Base-by-base conservation (phyloP, 2,113 vertebrate genomes). In the Muntiacus muntjak region DNA sequence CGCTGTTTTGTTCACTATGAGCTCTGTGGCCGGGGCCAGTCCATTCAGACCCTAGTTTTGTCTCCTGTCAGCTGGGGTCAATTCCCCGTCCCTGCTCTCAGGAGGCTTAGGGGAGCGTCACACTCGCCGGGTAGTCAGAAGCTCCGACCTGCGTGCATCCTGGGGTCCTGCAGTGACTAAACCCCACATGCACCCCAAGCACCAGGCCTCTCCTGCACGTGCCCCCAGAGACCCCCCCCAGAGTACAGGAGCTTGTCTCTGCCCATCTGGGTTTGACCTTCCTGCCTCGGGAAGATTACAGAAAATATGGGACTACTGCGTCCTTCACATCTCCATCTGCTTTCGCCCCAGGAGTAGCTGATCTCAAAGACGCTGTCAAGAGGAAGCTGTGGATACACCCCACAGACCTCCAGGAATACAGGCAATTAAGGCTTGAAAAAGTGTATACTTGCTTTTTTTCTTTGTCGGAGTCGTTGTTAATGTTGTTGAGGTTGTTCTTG, bases 391-490 rank as follows among this genome's bases (percentile, higher is more conserved):
- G 71, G 1, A 10, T 23, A 13, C 71, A 7, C n/a, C 1, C 67
- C 62, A 7, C 30, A 36, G 19, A 71, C 67, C 64, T 64, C 62
- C 30, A 8, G 62, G 62, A n/a, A 64, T 0, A n/a, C 47, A 1
- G 19, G 47, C 19, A 13, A 2, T 23, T 52, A 82, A 17, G 79
- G 45, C 50, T 25, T 25, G 13, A 52, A 15, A 55, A 88, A 25
- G 43, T 52, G 47, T 5, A 15, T 89, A 88, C 86, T 95, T 95
- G 78, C 52, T 28, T 89, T 90, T 67, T 67, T 89, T 83, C 54
- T 30, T 25, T 11, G 1, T 57, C 1, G 0, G 30, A 52, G 14
- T 36, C 30, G 28, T 25, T 16, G 25, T 28, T 23, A n/a, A 33
- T 64, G 60, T 16, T 64, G 60, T 16, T 62, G 28, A 64, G 14